A percentile compares a stretch with the other conserved stretches of the same genome.
These are phyloP conservation scores for Rhabdomys dilectus DNA, from an alignment of 2,113 vertebrate species.

Conservation along the genomic window DNA sequence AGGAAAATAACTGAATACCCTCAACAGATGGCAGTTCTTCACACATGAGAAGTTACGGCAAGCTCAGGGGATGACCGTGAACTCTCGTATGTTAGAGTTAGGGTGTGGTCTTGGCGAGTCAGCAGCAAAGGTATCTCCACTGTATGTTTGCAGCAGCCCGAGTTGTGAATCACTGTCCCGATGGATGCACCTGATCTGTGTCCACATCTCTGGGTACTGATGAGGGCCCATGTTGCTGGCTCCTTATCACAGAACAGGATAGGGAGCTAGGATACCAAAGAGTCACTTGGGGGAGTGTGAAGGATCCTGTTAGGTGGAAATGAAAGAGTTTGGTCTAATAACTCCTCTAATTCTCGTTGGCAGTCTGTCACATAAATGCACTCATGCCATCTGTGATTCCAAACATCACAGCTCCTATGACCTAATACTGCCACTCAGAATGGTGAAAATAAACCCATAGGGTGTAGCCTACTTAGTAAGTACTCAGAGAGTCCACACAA, in stretches of 20 bases:
- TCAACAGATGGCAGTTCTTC: neutral
- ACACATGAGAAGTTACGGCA: neutral
- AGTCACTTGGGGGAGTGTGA: neutral
- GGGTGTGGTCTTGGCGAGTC: neutral
- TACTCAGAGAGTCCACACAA: neutral
- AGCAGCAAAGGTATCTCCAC: neutral
- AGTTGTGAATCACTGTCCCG: neutral
- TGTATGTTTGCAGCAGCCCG: neutral
- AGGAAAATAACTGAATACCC: neutral
- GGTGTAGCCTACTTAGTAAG: neutral
- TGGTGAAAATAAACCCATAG: neutral
- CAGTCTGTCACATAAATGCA: constrained; percentile 6
- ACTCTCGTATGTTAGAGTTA: neutral
- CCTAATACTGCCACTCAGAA: neutral
- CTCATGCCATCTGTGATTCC: neutral
- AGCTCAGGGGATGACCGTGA: neutral
- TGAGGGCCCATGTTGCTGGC: neutral
- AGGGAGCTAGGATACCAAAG: neutral
- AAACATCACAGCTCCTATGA: neutral
- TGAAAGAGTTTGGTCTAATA: neutral
- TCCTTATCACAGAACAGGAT: constrained; percentile 26
- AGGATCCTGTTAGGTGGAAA: constrained; percentile 17
- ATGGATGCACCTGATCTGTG: too few species aligned
- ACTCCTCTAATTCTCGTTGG: neutral
- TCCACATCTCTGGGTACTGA: neutral